Conservation (phyloP, 2,113 vertebrate species). For the Jacana jacana region DNA sequence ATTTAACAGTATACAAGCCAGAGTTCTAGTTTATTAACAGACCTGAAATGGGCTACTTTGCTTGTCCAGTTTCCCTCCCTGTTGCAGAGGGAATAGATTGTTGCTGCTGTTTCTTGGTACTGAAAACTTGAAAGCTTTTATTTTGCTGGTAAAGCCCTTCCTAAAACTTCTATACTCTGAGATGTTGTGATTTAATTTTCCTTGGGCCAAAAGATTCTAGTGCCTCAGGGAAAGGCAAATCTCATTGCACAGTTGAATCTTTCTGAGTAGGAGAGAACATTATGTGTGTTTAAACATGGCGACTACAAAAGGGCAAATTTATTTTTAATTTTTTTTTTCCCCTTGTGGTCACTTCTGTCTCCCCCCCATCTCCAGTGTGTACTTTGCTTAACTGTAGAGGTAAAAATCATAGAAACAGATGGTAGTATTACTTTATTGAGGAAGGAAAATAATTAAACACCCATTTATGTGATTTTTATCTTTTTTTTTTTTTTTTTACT, state of each 20-base stretch:
- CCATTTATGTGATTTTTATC: background rate
- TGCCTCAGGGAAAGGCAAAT: background rate
- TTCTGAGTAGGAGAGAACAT: background rate
- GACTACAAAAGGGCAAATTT: background rate
- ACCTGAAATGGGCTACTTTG: background rate
- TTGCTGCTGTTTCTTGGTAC: background rate
- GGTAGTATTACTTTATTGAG: background rate
- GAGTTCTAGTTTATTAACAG: background rate
- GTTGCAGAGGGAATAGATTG: background rate
- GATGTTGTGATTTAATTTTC: background rate
- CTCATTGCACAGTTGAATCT: background rate
- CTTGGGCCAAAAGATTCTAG: background rate
- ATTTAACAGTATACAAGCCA: background rate
- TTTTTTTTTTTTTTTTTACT: background rate
- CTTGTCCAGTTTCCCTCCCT: background rate
- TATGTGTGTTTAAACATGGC: background rate
- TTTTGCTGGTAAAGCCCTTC: background rate
- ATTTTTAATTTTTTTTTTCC: background rate
- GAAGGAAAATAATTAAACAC: background rate
- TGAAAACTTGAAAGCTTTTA: background rate
- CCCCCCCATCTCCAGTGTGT: fast-evolving
- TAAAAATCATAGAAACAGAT: background rate
- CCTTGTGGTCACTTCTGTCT: background rate
- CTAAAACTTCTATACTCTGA: background rate
- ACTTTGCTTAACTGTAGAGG: background rate